Evolutionary conservation across 2,797 vertebrate species (phyloP).

Genomic region (Manis javanica): DNA sequence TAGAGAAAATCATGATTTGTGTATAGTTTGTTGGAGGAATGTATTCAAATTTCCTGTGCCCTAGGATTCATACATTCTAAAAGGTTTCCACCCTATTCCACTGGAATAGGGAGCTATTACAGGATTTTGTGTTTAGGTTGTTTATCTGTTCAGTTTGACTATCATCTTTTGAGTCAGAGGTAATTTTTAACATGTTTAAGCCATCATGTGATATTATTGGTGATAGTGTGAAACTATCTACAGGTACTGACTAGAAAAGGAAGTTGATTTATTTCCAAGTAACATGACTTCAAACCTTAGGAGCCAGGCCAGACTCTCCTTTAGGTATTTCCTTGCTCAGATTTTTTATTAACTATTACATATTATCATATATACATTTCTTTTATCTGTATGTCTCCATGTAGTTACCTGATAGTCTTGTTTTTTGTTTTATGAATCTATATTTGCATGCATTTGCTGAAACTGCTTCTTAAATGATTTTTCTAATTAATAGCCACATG

Average conservation of each 20-base stretch:
- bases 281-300: neutral
- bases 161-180: neutral
- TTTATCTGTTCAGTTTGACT: neutral
- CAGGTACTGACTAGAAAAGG: neutral
- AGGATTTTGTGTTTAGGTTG: neutral
- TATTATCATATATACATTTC: neutral
- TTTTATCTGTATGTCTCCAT: neutral
- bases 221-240: neutral
- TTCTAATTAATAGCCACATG: neutral
- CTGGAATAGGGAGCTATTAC: neutral
- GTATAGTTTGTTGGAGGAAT: neutral
- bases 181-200: neutral
- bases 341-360: neutral
- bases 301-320: neutral
- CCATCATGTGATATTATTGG: neutral
- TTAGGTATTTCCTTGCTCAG: neutral
- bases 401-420: neutral
- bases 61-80: neutral
- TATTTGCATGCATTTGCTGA: neutral
- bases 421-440: constrained; percentile 34
- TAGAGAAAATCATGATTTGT: neutral
- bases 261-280: neutral
- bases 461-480: neutral
- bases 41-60: neutral
- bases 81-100: neutral